Conservation (phyloP, 2,888 invertebrate genomes). For the Eulithis prunata region DNA sequence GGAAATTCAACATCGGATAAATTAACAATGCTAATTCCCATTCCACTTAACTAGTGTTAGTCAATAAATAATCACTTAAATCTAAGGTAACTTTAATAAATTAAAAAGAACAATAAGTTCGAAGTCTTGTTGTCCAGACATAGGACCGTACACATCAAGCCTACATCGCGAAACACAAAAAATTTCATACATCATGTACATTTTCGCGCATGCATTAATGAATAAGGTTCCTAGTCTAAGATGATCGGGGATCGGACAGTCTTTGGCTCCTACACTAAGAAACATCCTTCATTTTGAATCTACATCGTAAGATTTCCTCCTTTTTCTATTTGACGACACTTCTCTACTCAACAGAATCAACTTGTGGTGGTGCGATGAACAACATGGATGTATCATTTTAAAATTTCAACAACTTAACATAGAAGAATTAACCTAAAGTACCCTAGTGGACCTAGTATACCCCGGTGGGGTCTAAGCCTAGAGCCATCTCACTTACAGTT, state of each 20-base stretch:
- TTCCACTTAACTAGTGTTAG: slow-evolving; percentile 66
- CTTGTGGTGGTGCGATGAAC: slow-evolving; percentile 68
- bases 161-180: too few species aligned
- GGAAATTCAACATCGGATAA: slow-evolving; percentile 54
- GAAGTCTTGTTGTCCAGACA: slow-evolving; percentile 59
- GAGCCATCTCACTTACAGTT: slow-evolving; percentile 62
- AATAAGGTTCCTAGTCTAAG: slow-evolving; percentile 4
- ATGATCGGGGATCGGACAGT: slow-evolving; percentile 57
- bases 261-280: slow-evolving; percentile 79
- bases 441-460: slow-evolving; percentile 57
- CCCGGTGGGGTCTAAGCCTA: slow-evolving; percentile 68
- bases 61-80: slow-evolving; percentile 79
- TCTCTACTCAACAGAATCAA: slow-evolving; percentile 72
- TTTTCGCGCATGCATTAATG: slow-evolving; percentile 10
- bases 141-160: slow-evolving; percentile 36
- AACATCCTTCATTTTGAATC: slow-evolving; percentile 53
- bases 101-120: slow-evolving; percentile 62
- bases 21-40: slow-evolving; percentile 41
- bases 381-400: slow-evolving; percentile 58
- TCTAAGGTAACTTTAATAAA: slow-evolving; percentile 82
- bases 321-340: slow-evolving; percentile 74
- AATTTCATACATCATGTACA: slow-evolving; percentile 19
- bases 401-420: slow-evolving; percentile 26
- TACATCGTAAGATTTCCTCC: slow-evolving; percentile 60
- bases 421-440: slow-evolving; percentile 26